phyloP scores from a whole-genome alignment of 2,113 vertebrate genomes.

The Urocynchramus pylzowi region DNA sequence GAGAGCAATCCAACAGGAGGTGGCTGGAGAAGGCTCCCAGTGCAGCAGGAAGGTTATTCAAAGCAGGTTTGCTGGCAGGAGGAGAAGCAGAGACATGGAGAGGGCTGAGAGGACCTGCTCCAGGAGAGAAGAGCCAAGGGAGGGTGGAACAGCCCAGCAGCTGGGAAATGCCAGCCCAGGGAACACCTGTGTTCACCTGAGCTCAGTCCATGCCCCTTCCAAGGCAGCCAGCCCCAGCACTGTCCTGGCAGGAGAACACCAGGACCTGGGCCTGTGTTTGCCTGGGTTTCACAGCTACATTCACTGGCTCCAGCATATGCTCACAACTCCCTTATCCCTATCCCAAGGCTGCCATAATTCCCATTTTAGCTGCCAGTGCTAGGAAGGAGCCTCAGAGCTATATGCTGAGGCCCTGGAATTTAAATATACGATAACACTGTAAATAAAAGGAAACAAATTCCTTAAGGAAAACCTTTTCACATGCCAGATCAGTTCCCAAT shows the following conservation, averaged over 20 bases:
- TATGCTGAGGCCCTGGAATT: conserved; percentile 38
- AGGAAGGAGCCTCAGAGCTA: conserved; percentile 14
- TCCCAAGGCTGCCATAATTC: neutral
- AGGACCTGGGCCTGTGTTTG: neutral
- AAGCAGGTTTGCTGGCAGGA: neutral
- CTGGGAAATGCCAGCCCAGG: accelerated
- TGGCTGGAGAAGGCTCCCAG: neutral
- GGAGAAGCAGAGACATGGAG: accelerated
- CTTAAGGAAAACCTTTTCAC: conserved; percentile 32
- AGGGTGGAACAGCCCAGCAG: accelerated
- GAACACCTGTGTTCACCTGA: neutral
- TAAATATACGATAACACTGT: conserved; percentile 25
- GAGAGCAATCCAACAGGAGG: neutral
- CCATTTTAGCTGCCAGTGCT: neutral
- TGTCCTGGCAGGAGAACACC: neutral
- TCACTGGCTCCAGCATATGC: neutral
- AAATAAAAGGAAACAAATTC: conserved; percentile 62
- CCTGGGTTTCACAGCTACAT: neutral
- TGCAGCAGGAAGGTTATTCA: neutral
- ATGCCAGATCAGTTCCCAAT: conserved; percentile 56
- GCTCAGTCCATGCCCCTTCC: accelerated
- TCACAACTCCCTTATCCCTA: neutral
- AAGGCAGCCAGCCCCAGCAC: neutral
- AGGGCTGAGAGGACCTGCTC: neutral
- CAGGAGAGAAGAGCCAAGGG: neutral